Evolutionary conservation across 2,797 vertebrate genomes (phyloP), one percentile per base, ranked within the genome.

Genomic region (Miichthys miiuy): DNA sequence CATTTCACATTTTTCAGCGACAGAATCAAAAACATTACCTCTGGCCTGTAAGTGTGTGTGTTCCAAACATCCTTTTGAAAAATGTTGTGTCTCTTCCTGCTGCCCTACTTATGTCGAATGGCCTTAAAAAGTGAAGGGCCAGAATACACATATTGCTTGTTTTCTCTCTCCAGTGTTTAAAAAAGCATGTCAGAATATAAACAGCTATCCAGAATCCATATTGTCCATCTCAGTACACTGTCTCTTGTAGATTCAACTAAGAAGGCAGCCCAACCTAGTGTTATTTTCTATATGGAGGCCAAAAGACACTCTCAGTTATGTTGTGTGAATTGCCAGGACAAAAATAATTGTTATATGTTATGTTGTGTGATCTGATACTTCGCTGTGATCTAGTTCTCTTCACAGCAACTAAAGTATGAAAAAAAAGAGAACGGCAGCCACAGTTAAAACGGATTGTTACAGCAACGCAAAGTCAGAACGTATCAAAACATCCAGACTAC

Each of bases 51-150:
- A 38, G 79, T 67, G 63, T 48, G 0, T 55, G 21, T 66, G 72
- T 68, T 83, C 42, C 63, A 81, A 86, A 82, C 66, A 82, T 80
- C 67, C 76, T 48, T 74, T 64, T 66, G 73, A 85, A 81, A 88
- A 87, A 77, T 51, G 62, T 38, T 1, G 41, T 5, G 56, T 63
- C 64, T 60, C 72, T 72, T 87, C 79, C 82, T 72, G 74, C 79
- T 87, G 86, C n/a, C 85, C 88, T 88, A 85, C 71, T 88, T 88
- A 7, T 75, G 77, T 80, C 8, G 8, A 78, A 52, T n/a, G 73
- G 71, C 51, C 82, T 50, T 14, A 63, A 73, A 76, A 84, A 71
- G 62, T 14, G 41, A 76, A 60, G 42, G 70, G 42, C 17, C 68
- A 42, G 51, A 52, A 72, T 14, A 52, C 57, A 21, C 50, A 42